Base-by-base conservation (phyloP, 2,797 vertebrate genomes). In the Microctenopoma stevenorrisi region DNA sequence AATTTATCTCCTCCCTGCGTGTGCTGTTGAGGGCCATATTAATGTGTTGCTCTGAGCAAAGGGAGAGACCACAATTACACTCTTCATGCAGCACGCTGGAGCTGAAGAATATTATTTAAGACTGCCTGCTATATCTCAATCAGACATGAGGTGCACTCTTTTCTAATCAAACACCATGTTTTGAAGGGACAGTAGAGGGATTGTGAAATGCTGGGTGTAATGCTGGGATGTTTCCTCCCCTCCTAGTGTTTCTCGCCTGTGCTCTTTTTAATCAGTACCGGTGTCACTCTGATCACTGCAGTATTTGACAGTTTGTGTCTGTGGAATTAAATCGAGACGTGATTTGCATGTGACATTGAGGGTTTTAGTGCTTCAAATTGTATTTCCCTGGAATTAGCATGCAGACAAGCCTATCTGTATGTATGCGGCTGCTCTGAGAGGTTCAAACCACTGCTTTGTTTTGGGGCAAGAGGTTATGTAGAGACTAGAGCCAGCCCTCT, bases 271-370 rank as follows among this genome's bases (percentile, higher is more conserved):
- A 93, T 93, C 88, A 87, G 81, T 25, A 16, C 52, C 53, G 65
- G 81, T 90, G 87, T 91, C 83, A 86, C 57, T 86, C 89, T 91
- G 84, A 91, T 92, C 86, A 88, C 76, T 51, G 82, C 84, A 68
- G 78, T 82, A 77, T 92, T 89, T 88, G 85, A 87, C 88, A 86
- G 85, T 90, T 86, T 91, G 81, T 88, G 86, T 86, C 82, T 71
- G 62, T 65, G 75, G 86, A 92, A 92, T 92, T 91, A 94, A 94
- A 93, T 76, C 76, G 82, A 85, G 77, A 85, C 76, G 52, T 90
- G 83, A 93, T 90, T 88, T 88, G 88, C 87, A 92, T 91, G 86
- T 92, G 92, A 93, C 92, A 93, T 93, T 90, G 81, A 86, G 79
- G 82, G 80, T 85, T 84, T 84, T 83, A 80, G 85, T 86, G 83